phyloP scores from a whole-genome alignment of 2,113 vertebrate species.

The Thunnus maccoyii region DNA sequence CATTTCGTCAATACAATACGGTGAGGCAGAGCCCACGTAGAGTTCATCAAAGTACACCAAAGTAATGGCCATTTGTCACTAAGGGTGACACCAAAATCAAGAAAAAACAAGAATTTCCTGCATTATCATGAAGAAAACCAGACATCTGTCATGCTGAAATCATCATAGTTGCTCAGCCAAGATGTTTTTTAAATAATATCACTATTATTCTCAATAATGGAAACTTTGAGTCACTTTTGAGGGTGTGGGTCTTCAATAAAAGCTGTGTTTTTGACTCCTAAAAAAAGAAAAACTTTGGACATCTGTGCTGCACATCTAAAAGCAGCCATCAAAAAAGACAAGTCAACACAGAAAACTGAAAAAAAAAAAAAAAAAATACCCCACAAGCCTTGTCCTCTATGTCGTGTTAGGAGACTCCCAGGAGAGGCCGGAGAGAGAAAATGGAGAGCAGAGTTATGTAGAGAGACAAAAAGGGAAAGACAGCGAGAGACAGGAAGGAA shows the following conservation, averaged over 20 bases:
- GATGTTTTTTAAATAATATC: neutral
- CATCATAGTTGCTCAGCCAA: neutral
- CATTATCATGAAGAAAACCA: neutral
- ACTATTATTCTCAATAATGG: neutral
- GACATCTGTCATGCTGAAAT: neutral
- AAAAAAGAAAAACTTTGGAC: neutral
- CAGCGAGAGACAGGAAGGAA: conserved; percentile 26
- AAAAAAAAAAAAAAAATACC: neutral
- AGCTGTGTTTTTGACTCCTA: neutral
- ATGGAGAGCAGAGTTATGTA: conserved; percentile 49
- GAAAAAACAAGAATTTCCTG: too few species aligned
- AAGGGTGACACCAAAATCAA: neutral
- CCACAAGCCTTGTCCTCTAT: conserved; percentile 13
- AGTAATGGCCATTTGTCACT: neutral
- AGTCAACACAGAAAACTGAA: conserved; percentile 6
- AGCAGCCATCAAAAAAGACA: neutral
- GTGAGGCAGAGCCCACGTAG: too few species aligned
- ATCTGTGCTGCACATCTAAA: neutral
- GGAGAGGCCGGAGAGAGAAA: conserved; percentile 47
- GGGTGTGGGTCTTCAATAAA: neutral
- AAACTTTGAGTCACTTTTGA: neutral
- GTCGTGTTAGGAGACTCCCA: conserved; percentile 51
- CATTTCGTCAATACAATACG: neutral
- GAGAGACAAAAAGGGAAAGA: conserved; percentile 29
- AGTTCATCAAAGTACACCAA: neutral